These are phyloP conservation scores for Dendrolimus houi DNA, from an alignment of 2,888 invertebrate species.

Conservation along the genomic window DNA sequence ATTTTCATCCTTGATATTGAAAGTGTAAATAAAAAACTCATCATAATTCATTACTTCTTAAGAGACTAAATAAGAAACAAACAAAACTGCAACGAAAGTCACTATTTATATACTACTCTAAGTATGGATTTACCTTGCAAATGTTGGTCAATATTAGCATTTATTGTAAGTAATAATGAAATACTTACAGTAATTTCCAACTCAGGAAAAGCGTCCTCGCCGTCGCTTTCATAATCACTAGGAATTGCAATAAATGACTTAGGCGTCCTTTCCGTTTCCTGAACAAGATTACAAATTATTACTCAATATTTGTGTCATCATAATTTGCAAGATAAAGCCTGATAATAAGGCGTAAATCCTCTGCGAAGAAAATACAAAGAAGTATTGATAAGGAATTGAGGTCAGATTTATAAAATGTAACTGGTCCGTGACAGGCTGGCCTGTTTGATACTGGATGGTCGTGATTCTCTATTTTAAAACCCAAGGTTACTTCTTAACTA, in stretches of 20 bases:
- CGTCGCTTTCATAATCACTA: conserved; percentile 67
- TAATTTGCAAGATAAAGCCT: background rate
- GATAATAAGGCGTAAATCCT: background rate
- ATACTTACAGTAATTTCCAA: conserved; percentile 62
- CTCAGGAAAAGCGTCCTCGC: conserved; percentile 65
- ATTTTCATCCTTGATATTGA: no score
- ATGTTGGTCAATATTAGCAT: no score
- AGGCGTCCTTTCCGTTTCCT: conserved; percentile 54
- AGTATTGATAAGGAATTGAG: conserved; percentile 31
- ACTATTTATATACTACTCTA: no score
- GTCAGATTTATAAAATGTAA: conserved; percentile 19
- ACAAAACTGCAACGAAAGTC: no score
- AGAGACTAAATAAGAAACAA: no score
- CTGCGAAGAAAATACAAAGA: conserved; percentile 11
- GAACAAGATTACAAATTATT: conserved; percentile 4
- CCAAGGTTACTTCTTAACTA: no score
- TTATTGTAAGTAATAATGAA: background rate
- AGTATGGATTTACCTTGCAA: no score
- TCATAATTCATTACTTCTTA: no score
- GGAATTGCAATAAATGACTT: conserved; percentile 41
- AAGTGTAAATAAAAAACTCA: no score
- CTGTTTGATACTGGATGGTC: background rate
- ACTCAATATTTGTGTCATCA: background rate
- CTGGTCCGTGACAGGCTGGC: conserved; percentile 32
- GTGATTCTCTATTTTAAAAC: no score